phyloP scores from a whole-genome alignment of 37 sponge, comb jelly and placozoan species.

The Halichondria panicea region DNA sequence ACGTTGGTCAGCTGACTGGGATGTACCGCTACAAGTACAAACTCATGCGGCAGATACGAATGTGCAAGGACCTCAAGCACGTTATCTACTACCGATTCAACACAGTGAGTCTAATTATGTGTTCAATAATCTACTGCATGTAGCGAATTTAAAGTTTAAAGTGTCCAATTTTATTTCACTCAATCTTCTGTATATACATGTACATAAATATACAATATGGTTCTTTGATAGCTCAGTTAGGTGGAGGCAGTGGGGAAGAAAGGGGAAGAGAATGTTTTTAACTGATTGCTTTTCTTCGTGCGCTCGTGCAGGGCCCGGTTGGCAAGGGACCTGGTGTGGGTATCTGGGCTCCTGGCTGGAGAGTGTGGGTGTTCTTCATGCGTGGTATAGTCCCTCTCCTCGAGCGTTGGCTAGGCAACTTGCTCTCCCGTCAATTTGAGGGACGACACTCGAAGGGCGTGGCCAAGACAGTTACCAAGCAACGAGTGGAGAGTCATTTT shows the following conservation, averaged over 20 bases:
- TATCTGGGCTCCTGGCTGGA: constrained; percentile 98
- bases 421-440: constrained; percentile 97
- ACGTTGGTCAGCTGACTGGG: constrained; percentile 99
- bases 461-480: constrained; percentile 99
- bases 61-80: constrained; percentile 99
- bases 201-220: too few relatives aligned
- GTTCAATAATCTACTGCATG: too few relatives aligned
- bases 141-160: too few relatives aligned
- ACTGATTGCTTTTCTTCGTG: too few relatives aligned
- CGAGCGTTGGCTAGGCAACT: constrained; percentile 99
- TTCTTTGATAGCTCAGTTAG: too few relatives aligned
- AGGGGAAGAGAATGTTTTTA: too few relatives aligned
- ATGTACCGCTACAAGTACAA: constrained; percentile 99
- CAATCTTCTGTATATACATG: too few relatives aligned
- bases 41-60: constrained; percentile 98
- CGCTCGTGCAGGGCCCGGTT: constrained; percentile 92
- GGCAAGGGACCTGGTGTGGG: constrained; percentile 99
- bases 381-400: constrained; percentile 96
- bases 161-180: too few relatives aligned
- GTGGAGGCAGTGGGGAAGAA: too few relatives aligned
- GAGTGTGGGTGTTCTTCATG: constrained; percentile 98
- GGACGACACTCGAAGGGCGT: constrained; percentile 98
- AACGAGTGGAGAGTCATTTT: constrained; percentile 98
- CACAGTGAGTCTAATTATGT: constrained; percentile 67
- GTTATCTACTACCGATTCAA: constrained; percentile 99